phyloP scores from a whole-genome alignment of 2,888 invertebrate genomes.

The Halocaridina rubra region DNA sequence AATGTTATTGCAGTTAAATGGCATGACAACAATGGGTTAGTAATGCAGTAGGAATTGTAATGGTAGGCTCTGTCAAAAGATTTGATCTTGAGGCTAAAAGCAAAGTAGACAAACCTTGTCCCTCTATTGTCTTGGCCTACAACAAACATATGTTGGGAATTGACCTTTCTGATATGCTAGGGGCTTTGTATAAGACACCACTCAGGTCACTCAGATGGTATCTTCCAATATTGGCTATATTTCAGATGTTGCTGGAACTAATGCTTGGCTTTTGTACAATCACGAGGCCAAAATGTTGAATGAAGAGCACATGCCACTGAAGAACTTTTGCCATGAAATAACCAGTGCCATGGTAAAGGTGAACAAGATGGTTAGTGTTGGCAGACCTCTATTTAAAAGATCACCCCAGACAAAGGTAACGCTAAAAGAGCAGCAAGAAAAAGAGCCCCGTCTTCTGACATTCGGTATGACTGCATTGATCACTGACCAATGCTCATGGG shows the following conservation, averaged over 20 bases:
- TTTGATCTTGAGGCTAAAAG: too few species aligned
- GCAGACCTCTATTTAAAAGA: neutral
- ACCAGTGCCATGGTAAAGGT: too few species aligned
- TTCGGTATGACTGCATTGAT: too few species aligned
- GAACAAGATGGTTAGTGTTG: conserved; percentile 22
- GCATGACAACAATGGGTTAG: conserved; percentile 9
- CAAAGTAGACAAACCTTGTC: neutral
- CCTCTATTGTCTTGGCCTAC: too few species aligned
- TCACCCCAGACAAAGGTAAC: neutral
- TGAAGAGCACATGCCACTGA: too few species aligned
- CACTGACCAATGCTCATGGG: conserved; percentile 3
- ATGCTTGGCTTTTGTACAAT: conserved; percentile 17
- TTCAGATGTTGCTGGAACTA: conserved; percentile 10
- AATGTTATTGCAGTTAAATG: too few species aligned
- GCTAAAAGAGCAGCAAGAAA: too few species aligned
- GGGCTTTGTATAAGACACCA: conserved; percentile 3
- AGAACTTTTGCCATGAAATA: conserved; percentile 6
- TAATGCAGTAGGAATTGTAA: conserved; percentile 15
- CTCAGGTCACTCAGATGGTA: neutral
- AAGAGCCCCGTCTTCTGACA: too few species aligned
- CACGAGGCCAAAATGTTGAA: conserved; percentile 10
- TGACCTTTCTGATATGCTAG: conserved; percentile 22
- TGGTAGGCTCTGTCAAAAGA: conserved; percentile 7
- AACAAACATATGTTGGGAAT: neutral
- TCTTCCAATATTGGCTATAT: conserved; percentile 14